Conservation (phyloP, 1,140 invertebrate species). For the Drusus annulatus region DNA sequence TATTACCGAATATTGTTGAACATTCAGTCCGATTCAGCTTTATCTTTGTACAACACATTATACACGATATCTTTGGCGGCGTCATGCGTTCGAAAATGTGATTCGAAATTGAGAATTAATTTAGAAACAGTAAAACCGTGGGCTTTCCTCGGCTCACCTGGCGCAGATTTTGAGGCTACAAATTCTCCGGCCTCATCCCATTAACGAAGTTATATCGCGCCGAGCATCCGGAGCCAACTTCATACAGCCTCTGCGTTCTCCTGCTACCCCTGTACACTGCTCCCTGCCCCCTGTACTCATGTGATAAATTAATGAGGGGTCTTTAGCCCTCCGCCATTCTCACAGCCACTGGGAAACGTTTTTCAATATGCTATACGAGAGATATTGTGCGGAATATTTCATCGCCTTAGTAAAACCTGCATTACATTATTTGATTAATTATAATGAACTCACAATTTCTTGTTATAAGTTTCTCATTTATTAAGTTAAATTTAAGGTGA, state of each 20-base stretch:
- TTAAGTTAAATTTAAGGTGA: no score
- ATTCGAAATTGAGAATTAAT: conserved; percentile 10
- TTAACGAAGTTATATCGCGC: conserved; percentile 54
- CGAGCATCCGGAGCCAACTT: conserved; percentile 40
- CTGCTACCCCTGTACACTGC: background rate
- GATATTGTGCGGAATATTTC: background rate
- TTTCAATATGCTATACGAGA: conserved; percentile 19
- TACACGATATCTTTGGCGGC: background rate
- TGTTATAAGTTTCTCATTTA: no score
- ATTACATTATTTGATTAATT: no score
- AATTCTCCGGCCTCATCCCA: conserved; percentile 32
- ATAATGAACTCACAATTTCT: no score
- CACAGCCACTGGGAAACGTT: conserved; percentile 15
- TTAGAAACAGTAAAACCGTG: conserved; percentile 14
- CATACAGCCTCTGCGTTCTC: conserved; percentile 6
- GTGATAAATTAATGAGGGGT: conserved; percentile 54
- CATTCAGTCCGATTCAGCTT: no score
- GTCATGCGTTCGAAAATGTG: background rate
- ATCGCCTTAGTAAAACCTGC: no score
- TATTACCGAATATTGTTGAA: no score
- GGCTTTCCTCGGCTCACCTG: conserved; percentile 24
- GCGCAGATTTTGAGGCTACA: conserved; percentile 19
- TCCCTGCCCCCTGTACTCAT: conserved; percentile 15
- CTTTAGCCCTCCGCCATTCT: conserved; percentile 1
- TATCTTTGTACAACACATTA: no score